Evolutionary conservation across 1,140 invertebrate species (phyloP).

Genomic region (Orchesella cincta): DNA sequence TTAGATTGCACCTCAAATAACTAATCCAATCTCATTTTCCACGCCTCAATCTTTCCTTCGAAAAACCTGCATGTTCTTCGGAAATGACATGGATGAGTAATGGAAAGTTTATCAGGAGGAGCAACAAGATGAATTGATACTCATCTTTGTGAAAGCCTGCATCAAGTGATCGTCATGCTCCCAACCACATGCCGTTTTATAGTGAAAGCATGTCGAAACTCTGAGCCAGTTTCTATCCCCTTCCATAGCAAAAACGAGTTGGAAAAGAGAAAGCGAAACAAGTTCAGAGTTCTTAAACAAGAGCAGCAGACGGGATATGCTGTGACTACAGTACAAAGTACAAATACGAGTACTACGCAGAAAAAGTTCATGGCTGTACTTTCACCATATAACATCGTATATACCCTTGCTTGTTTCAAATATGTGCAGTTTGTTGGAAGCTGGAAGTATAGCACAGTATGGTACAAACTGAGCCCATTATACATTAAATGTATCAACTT

Average conservation of each 20-base stretch:
- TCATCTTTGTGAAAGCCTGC: background rate
- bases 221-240: background rate
- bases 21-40: background rate
- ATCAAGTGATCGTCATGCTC: background rate
- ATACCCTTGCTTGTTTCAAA: background rate
- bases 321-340: background rate
- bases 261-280: background rate
- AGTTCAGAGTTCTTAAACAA: too few species aligned
- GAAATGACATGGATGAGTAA: background rate
- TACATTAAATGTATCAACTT: too few species aligned
- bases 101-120: background rate
- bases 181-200: constrained; percentile 4
- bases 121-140: constrained; percentile 6
- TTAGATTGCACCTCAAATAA: background rate
- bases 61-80: background rate
- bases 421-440: background rate
- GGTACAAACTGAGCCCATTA: background rate
- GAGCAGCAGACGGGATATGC: background rate
- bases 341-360: background rate
- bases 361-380: background rate
- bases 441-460: background rate
- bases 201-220: background rate
- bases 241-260: background rate
- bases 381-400: background rate
- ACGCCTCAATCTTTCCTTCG: background rate